These are phyloP conservation scores for Promerops cafer DNA, from an alignment of 2,113 vertebrate genomes.

Conservation along the genomic window DNA sequence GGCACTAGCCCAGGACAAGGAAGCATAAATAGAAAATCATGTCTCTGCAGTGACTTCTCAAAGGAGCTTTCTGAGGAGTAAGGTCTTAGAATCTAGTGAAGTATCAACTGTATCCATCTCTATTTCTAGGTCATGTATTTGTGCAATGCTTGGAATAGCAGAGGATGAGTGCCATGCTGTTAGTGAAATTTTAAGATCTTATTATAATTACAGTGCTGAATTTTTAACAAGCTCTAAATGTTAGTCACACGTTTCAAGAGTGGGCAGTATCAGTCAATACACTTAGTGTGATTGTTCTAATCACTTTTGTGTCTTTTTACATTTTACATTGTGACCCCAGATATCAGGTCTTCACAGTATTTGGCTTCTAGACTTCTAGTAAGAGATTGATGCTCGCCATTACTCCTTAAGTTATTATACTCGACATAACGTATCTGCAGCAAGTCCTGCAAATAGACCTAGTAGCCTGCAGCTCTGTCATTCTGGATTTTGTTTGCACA, in stretches of 20 bases:
- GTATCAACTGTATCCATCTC: neutral
- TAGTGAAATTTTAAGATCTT: neutral
- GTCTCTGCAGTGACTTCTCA: neutral
- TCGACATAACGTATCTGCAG: neutral
- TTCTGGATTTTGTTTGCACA: conserved; percentile 52
- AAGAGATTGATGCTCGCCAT: neutral
- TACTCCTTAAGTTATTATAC: neutral
- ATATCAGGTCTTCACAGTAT: neutral
- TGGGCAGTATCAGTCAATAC: neutral
- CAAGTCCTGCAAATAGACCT: conserved; percentile 10
- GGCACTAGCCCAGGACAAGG: neutral
- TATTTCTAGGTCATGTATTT: neutral
- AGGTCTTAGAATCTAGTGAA: neutral
- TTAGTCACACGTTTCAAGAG: neutral
- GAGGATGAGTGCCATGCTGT: neutral
- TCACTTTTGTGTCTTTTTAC: neutral
- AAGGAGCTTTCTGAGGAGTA: neutral
- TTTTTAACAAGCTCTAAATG: neutral
- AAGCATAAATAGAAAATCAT: neutral
- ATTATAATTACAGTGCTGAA: neutral
- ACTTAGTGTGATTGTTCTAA: neutral
- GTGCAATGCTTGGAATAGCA: neutral
- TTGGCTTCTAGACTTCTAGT: neutral
- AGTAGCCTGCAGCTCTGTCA: conserved; percentile 54
- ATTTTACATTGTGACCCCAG: neutral